phyloP scores from a whole-genome alignment of 92 coral and sea anemone genomes.

The Virgularia gustaviana region DNA sequence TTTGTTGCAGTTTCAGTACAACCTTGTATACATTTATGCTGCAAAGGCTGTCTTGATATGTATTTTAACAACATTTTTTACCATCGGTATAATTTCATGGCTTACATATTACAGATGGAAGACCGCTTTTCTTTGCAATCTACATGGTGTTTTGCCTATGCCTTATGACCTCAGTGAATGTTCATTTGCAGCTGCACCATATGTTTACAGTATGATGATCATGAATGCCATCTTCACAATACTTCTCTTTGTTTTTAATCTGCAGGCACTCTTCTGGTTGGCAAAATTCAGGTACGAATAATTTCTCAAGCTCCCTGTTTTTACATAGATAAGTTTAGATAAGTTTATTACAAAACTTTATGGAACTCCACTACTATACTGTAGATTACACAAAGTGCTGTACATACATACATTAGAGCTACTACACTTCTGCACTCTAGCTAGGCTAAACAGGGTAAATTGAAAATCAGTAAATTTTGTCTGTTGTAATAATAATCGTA shows the following conservation, averaged over 20 bases:
- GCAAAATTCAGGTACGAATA: not conserved
- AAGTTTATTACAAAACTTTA: too few species aligned
- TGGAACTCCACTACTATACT: too few species aligned
- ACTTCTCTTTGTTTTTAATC: conserved; percentile 4
- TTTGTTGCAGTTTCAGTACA: conserved; percentile 21
- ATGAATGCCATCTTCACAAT: conserved; percentile 18
- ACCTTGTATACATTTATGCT: conserved; percentile 8
- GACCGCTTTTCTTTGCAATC: conserved; percentile 17
- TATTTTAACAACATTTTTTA: not conserved
- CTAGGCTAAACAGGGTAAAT: too few species aligned
- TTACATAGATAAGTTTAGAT: not conserved
- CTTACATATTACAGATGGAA: conserved; percentile 6
- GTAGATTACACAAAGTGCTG: too few species aligned
- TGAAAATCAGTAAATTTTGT: too few species aligned
- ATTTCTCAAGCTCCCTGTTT: not conserved
- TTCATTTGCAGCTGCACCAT: conserved; percentile 31
- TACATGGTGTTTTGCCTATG: not conserved
- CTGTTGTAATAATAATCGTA: too few species aligned
- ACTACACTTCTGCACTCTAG: too few species aligned
- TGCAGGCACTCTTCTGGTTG: conserved; percentile 14
- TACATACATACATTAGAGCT: too few species aligned
- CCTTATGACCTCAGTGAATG: conserved; percentile 23
- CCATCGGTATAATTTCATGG: conserved; percentile 1
- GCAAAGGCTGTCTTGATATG: not conserved
- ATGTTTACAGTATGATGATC: conserved; percentile 33